These are phyloP conservation scores for Tarsius wallacei DNA, from an alignment of 2,797 vertebrate species.

Conservation along the genomic window DNA sequence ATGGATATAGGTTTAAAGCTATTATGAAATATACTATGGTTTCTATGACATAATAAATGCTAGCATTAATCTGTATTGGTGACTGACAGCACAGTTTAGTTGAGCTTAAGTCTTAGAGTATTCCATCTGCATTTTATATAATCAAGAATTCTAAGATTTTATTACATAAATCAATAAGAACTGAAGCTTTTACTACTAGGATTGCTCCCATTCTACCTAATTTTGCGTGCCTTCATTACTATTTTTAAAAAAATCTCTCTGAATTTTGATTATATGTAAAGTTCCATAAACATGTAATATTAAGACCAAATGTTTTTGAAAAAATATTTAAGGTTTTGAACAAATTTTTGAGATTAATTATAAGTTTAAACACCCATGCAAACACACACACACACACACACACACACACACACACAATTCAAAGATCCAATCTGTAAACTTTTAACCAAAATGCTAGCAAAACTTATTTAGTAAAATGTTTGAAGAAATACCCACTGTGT, in stretches of 20 bases:
- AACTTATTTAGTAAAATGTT: not conserved
- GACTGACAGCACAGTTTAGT: not conserved
- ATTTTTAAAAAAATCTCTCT: not conserved
- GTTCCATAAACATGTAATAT: not conserved
- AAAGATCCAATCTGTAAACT: not conserved
- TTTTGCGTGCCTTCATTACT: not conserved
- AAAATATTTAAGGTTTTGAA: not conserved
- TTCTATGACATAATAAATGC: not conserved
- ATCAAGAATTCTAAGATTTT: not conserved
- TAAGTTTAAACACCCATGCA: not conserved
- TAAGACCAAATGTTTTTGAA: not conserved
- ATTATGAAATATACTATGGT: not conserved
- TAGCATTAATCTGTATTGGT: not conserved
- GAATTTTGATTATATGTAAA: not conserved
- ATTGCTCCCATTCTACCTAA: not conserved
- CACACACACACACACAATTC: not conserved
- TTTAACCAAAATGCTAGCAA: not conserved
- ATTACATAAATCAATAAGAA: not conserved
- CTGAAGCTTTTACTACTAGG: not conserved
- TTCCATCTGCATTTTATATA: not conserved
- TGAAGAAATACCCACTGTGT: not conserved
- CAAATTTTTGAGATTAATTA: not conserved
- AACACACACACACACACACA: not conserved
- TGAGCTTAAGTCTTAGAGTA: not conserved
- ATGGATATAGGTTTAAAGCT: not conserved